These are phyloP conservation scores for Junco hyemalis DNA, from an alignment of 2,113 vertebrate species.

Conservation along the genomic window DNA sequence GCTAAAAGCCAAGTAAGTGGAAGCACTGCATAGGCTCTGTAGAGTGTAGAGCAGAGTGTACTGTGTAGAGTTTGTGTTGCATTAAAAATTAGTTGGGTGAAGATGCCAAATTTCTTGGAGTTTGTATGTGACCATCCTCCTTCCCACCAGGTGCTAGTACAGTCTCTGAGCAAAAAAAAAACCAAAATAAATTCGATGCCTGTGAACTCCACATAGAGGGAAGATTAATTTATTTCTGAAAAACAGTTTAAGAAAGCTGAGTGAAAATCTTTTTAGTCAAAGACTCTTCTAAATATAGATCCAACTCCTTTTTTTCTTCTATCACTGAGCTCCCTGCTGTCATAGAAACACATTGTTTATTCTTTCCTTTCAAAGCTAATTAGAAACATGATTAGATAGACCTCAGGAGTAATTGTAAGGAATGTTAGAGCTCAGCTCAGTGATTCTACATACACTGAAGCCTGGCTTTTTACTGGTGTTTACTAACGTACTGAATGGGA, in stretches of 20 bases:
- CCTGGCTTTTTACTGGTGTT: not conserved
- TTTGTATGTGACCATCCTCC: not conserved
- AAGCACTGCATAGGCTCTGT: not conserved
- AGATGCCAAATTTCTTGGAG: not conserved
- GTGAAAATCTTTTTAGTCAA: not conserved
- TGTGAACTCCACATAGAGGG: not conserved
- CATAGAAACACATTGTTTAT: constrained; percentile 46
- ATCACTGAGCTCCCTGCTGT: constrained; percentile 21
- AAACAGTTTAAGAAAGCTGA: not conserved
- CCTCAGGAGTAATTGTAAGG: constrained; percentile 30
- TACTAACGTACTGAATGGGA: not conserved
- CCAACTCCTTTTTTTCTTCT: not conserved
- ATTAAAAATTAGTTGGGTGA: not conserved
- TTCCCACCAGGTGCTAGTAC: not conserved
- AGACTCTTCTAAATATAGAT: constrained; percentile 40
- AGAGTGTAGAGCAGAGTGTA: not conserved
- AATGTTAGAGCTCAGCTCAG: not conserved
- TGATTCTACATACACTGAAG: not conserved
- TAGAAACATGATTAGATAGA: not conserved
- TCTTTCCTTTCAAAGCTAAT: constrained; percentile 26
- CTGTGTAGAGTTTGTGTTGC: not conserved
- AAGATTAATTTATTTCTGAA: not conserved
- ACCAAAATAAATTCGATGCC: not conserved
- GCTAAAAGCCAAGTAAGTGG: not conserved
- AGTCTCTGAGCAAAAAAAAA: not conserved